Conservation (phyloP, 37 sponge, comb jelly and placozoan species). For the Beroe ovata region DNA sequence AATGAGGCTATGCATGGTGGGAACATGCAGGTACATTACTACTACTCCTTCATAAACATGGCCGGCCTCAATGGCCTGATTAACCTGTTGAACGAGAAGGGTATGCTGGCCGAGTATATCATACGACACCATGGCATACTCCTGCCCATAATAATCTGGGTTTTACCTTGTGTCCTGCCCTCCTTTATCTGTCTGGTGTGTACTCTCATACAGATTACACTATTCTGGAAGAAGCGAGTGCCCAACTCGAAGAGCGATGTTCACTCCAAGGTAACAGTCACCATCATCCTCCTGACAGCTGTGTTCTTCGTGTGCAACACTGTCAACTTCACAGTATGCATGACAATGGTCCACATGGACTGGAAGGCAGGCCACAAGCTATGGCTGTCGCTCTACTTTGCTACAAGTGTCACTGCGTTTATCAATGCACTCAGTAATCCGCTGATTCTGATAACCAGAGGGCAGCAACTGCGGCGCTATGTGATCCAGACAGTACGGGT, state of each 20-base stretch:
- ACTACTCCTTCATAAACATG: slow-evolving; percentile 63
- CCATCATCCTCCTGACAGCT: slow-evolving; percentile 40
- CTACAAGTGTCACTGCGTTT: slow-evolving; percentile 11
- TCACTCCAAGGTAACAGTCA: slow-evolving; percentile 42
- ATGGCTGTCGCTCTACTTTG: slow-evolving; percentile 9
- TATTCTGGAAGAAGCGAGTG: neutral
- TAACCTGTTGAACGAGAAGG: neutral
- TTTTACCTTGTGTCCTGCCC: slow-evolving; percentile 38
- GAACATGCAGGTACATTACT: neutral
- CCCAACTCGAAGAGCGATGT: neutral
- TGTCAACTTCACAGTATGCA: neutral
- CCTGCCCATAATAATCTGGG: slow-evolving; percentile 48
- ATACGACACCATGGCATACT: neutral
- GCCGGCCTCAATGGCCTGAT: neutral
- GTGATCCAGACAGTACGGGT: neutral
- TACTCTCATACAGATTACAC: slow-evolving; percentile 9
- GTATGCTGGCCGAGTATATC: neutral
- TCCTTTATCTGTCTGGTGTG: slow-evolving; percentile 26
- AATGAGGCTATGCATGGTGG: neutral
- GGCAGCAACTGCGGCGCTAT: neutral
- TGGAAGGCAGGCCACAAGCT: neutral
- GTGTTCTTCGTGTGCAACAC: slow-evolving; percentile 47
- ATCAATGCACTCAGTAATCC: slow-evolving; percentile 17
- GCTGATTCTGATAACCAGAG: slow-evolving; percentile 24
- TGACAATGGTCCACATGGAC: neutral